Base-by-base conservation (phyloP, 2,888 invertebrate species). In the Hoplodrina ambigua region DNA sequence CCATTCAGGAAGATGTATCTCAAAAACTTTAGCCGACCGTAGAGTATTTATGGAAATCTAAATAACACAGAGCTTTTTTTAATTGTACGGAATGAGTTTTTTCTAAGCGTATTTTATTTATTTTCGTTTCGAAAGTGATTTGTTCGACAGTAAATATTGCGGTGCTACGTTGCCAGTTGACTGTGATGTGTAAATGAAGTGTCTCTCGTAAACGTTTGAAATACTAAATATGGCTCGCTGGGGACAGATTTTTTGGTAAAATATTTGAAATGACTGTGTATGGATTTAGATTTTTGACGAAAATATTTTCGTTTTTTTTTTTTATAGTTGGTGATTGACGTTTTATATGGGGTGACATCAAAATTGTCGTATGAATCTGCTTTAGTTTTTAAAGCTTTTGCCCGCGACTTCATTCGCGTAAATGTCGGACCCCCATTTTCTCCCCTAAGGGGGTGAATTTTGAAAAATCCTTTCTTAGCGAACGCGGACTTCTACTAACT, bases 41-140 rank as follows among this genome's bases (percentile, higher is more conserved):
- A 84, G 90, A 90, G 93, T 96, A 96, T 96, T 95, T 95, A 96
- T 95, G 95, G 95, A 95, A 94, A 95, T 93, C 92, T 91, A 95
- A 95, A 95, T 94, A 95, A 93, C 92, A 86, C 83, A 83, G 85
- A 74, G 82, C 89, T 92, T 94, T 94, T 93, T 96, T 94, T 94
- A 94, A 95, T 94, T 94, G 93, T 86, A 89, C 89, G 88, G 91
- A 92, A 93, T 93, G 91, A 88, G 89, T 89, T 93, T 91, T 94
- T 95, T 94, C 92, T 91, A 88, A 89, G 79, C 76, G 88, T 88
- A 89, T 90, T 93, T 88, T 91, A 93, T 94, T 94, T 95, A 96
- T 95, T 94, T 94, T 91, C 85, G 92, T 91, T 88, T 70, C 63
- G 82, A 86, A 90, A 89, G 92, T 94, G 94, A 95, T 95, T 95